Evolutionary conservation across 2,797 vertebrate genomes (phyloP), one percentile per base, ranked within the genome.

Genomic region (Sphaeramia orbicularis): DNA sequence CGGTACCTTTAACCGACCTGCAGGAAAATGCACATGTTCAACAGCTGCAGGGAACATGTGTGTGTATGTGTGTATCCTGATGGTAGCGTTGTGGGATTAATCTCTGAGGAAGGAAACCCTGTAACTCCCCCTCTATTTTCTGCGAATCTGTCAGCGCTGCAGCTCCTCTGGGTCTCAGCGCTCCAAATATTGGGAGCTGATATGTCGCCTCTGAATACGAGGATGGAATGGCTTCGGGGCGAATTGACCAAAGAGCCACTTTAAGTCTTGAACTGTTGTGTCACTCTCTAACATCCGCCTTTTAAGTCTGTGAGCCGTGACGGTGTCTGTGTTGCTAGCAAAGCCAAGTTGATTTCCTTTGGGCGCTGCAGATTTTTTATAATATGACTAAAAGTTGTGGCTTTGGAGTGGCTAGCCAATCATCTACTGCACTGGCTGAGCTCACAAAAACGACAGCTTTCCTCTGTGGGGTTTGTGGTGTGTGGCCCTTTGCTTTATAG

Each of bases 1-100:
- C 24, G 10, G 15, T 0, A 42, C 73, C 57, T 62, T 52, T 61
- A 43, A 57, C 74, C 54, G 74, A 72, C 54, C 76, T 56, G 57
- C 41, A 6, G 76, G 68, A 61, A 91, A 82, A 74, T 76, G 65
- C 89, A 90, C 73, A 40, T 83, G 76, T 81, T 74, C 56, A 45
- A 61, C 88, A 90, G 86, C 81, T 90, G 86, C 51, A 21, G 54
- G 48, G 62, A 56, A 59, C 68, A 16, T n/a, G 19, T 59, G 15
- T 44, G 16, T 51, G 14, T 49, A 38, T 60, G 45, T 27, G 12
- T 70, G 68, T 75, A 52, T 65, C 53, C 61, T 59, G 43, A 60
- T 54, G 53, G 63, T 45, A 18, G 62, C 52, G 35, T 56, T 53
- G 54, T 15, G 69, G 69, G 66, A 82, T 78, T 80, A 74, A 75